Evolutionary conservation across 2,888 invertebrate genomes (phyloP).

Genomic region (Torymus auratus): DNA sequence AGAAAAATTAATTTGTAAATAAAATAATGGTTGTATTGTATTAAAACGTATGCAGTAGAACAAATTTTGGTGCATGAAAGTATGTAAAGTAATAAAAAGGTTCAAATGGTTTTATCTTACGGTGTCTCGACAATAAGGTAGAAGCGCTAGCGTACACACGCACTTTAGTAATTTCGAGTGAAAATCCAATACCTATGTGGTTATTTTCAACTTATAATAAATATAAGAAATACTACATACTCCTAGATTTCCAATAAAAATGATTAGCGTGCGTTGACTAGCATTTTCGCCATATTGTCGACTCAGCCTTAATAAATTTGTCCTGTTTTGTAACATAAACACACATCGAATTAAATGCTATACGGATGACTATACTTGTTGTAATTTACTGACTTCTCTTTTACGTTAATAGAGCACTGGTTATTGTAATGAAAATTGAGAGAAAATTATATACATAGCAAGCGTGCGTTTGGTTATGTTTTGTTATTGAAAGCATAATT

Average conservation of each 20-base stretch:
- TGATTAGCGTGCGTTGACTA: too few species aligned
- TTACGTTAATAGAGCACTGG: background rate
- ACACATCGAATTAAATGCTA: conserved; percentile 6
- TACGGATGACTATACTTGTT: background rate
- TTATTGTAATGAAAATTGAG: background rate
- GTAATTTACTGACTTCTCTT: conserved; percentile 15
- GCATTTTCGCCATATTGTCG: too few species aligned
- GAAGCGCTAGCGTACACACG: too few species aligned
- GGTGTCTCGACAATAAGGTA: too few species aligned
- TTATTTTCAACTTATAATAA: too few species aligned
- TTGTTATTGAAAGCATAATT: conserved; percentile 11
- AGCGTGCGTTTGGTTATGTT: conserved; percentile 4
- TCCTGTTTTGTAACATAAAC: conserved; percentile 23
- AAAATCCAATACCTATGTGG: too few species aligned
- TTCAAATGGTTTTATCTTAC: conserved; percentile 30
- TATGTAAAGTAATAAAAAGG: conserved; percentile 15
- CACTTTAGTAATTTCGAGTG: too few species aligned
- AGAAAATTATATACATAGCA: too few species aligned
- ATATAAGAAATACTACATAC: too few species aligned
- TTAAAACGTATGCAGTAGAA: background rate
- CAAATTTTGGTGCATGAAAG: conserved; percentile 18
- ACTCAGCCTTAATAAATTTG: background rate
- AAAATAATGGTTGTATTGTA: conserved; percentile 9
- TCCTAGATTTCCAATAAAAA: too few species aligned
- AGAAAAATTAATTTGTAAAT: conserved; percentile 29